Conservation (phyloP, 2,113 vertebrate genomes). For the Eulemur rufifrons region DNA sequence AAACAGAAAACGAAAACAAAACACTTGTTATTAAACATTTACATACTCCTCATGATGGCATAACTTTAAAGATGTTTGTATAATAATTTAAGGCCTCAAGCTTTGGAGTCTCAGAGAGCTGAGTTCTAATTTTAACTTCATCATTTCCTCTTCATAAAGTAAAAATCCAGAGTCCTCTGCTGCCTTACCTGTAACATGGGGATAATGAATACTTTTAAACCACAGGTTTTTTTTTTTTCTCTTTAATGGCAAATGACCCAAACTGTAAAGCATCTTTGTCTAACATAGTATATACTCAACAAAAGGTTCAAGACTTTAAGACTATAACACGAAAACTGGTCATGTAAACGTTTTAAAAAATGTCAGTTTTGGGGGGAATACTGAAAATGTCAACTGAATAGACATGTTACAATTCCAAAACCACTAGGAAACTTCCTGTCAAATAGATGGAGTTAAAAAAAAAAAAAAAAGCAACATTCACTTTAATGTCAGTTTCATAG, state of each 20-base stretch:
- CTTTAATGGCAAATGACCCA: not conserved
- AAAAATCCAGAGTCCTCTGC: not conserved
- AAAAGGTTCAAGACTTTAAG: not conserved
- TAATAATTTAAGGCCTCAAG: not conserved
- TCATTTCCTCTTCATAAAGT: not conserved
- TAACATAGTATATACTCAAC: not conserved
- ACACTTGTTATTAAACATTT: not conserved
- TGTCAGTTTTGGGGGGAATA: not conserved
- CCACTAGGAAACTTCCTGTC: not conserved
- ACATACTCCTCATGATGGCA: not conserved
- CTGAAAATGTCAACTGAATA: not conserved
- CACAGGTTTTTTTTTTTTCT: not conserved
- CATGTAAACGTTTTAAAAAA: not conserved
- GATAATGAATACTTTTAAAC: not conserved
- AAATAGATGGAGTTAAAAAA: not conserved
- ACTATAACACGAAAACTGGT: not conserved
- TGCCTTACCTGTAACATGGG: not conserved
- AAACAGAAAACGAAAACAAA: conserved; percentile 48
- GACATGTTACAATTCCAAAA: not conserved
- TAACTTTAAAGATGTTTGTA: rapidly evolving
- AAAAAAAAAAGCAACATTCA: not conserved
- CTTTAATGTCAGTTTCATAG: not conserved
- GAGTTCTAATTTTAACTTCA: not conserved
- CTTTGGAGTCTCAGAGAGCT: not conserved
- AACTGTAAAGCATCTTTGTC: not conserved